These are phyloP conservation scores for Ornithoptera priamus DNA, from an alignment of 2,888 invertebrate genomes.

Conservation along the genomic window DNA sequence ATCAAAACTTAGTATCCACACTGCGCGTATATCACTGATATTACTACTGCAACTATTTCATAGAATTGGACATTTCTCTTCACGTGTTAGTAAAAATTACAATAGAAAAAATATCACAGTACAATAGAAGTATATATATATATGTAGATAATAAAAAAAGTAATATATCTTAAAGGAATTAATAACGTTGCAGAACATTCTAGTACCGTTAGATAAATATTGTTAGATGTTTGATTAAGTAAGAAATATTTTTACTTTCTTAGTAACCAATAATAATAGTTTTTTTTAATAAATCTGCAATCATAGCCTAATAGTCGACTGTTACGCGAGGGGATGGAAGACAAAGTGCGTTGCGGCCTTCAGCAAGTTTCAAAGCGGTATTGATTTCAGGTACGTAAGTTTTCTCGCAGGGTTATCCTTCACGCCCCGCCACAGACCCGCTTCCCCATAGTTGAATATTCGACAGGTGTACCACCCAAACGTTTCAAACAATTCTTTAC, in stretches of 20 bases:
- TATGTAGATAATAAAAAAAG: too few species aligned
- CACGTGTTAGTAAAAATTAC: constrained; percentile 1
- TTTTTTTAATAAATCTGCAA: not conserved
- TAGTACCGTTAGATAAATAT: too few species aligned
- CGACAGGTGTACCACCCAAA: not conserved
- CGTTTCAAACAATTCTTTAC: not conserved
- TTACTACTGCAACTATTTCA: constrained; percentile 25
- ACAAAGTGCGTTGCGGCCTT: not conserved
- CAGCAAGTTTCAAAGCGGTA: constrained; percentile 1
- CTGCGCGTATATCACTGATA: constrained; percentile 25
- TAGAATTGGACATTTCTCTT: constrained; percentile 20
- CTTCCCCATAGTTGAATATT: constrained; percentile 1
- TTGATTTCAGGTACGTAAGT: constrained; percentile 6
- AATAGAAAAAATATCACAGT: not conserved
- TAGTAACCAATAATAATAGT: not conserved
- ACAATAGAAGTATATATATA: too few species aligned
- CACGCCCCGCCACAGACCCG: not conserved
- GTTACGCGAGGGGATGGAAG: not conserved
- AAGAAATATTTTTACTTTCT: too few species aligned
- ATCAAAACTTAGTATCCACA: constrained; percentile 24
- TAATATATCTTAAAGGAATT: too few species aligned
- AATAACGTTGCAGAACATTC: too few species aligned
- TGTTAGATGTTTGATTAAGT: too few species aligned
- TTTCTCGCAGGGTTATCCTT: constrained; percentile 1
- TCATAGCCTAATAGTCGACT: not conserved